These are phyloP conservation scores for Papilio demoleus DNA, from an alignment of 2,888 invertebrate genomes.

Conservation along the genomic window DNA sequence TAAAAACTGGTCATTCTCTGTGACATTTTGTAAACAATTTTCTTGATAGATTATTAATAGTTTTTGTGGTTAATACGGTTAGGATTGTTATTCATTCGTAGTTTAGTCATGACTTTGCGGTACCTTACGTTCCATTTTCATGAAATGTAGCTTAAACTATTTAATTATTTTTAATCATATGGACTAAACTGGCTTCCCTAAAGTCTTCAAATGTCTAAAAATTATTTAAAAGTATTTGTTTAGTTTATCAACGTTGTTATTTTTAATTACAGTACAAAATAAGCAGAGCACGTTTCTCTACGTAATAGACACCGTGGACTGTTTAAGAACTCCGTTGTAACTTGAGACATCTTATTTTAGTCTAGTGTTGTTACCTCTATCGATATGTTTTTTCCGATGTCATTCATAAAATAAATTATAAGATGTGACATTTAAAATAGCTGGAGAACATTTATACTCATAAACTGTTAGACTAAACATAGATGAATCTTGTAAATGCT, in stretches of 20 bases:
- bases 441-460: too few species aligned
- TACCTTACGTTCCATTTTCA: background rate
- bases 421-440: too few species aligned
- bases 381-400: too few species aligned
- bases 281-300: conserved; percentile 21
- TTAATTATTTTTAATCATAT: background rate
- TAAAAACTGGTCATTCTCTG: background rate
- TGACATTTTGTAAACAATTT: background rate
- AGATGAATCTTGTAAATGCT: too few species aligned
- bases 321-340: conserved; percentile 8
- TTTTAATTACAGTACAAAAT: conserved; percentile 13
- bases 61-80: background rate
- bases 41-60: background rate
- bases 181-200: background rate
- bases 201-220: background rate
- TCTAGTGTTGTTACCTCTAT: conserved; percentile 25
- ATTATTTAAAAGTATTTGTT: background rate
- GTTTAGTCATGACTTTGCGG: background rate
- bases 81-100: background rate
- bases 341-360: conserved; percentile 17
- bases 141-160: background rate
- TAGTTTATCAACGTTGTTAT: conserved; percentile 3
- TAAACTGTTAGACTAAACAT: too few species aligned
- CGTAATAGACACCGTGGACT: conserved; percentile 13
- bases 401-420: too few species aligned